Evolutionary conservation across 2,797 vertebrate genomes (phyloP).

Genomic region (Pseudochirops cupreus): DNA sequence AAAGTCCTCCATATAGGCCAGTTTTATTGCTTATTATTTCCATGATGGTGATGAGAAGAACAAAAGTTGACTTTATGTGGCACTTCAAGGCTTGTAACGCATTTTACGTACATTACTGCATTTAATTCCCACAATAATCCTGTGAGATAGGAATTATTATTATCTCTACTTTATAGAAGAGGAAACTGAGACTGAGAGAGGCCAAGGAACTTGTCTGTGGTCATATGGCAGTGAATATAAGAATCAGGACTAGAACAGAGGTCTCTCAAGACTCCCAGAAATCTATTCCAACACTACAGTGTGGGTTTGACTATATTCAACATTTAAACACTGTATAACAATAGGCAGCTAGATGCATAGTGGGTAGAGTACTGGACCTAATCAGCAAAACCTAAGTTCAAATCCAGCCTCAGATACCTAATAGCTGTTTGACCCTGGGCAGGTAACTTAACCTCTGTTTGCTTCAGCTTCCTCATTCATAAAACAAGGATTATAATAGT

Average conservation of each 20-base stretch:
- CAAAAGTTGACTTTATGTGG: background rate
- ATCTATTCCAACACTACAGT: background rate
- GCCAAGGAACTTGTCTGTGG: constrained; percentile 45
- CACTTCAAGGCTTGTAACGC: background rate
- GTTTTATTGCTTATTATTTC: background rate
- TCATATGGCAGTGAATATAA: background rate
- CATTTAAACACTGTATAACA: background rate
- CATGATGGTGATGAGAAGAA: background rate
- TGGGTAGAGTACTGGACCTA: background rate
- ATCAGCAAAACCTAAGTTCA: background rate
- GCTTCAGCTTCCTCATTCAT: background rate
- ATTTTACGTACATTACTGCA: background rate
- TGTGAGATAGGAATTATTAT: constrained; percentile 13
- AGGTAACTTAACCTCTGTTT: background rate
- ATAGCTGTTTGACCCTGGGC: background rate
- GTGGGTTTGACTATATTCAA: background rate
- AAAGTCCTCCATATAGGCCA: background rate
- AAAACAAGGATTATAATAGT: background rate
- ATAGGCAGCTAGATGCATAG: background rate
- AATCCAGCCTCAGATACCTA: background rate
- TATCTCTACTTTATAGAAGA: constrained; percentile 64
- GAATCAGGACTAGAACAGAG: background rate
- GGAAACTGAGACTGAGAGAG: constrained; percentile 52
- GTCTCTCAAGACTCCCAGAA: background rate
- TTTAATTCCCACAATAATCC: constrained; percentile 53